These are phyloP conservation scores for Macrophya alboannulata DNA, from an alignment of 2,888 invertebrate genomes.

Conservation along the genomic window DNA sequence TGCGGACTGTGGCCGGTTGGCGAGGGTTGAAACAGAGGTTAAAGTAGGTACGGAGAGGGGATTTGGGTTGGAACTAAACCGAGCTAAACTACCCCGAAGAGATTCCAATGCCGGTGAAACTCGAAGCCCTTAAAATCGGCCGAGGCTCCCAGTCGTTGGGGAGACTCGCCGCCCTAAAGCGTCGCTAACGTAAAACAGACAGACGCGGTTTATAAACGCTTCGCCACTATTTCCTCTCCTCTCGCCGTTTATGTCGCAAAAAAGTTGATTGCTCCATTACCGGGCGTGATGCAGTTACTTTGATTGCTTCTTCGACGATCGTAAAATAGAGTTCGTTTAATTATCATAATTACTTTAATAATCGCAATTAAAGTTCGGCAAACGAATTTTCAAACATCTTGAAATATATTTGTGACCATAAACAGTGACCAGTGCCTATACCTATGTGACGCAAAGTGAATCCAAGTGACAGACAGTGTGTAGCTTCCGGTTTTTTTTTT, in stretches of 20 bases:
- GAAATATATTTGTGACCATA: background rate
- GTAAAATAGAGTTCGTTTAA: background rate
- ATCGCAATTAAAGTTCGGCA: background rate
- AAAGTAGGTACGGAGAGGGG: conserved; percentile 1
- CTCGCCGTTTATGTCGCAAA: conserved; percentile 12
- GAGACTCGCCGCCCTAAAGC: conserved; percentile 48
- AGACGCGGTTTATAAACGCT: conserved; percentile 10
- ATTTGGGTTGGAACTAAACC: conserved; percentile 48
- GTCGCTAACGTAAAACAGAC: conserved; percentile 48
- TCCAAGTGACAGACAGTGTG: background rate
- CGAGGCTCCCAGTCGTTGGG: conserved; percentile 49
- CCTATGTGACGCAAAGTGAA: conserved; percentile 21
- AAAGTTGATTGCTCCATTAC: conserved; percentile 4
- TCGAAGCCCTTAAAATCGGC: conserved; percentile 53
- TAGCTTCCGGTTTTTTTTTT: background rate
- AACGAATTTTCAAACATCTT: background rate
- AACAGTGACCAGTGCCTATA: conserved; percentile 20
- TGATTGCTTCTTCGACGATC: background rate
- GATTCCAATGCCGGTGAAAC: conserved; percentile 55
- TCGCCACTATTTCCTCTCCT: conserved; percentile 12
- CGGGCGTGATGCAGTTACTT: conserved; percentile 23
- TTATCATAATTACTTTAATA: conserved; percentile 12
- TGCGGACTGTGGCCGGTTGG: conserved; percentile 45
- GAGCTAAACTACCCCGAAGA: conserved; percentile 53
- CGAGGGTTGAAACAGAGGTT: conserved; percentile 54